phyloP scores from a whole-genome alignment of 2,113 vertebrate species.

The Pseudorectes ferrugineus region DNA sequence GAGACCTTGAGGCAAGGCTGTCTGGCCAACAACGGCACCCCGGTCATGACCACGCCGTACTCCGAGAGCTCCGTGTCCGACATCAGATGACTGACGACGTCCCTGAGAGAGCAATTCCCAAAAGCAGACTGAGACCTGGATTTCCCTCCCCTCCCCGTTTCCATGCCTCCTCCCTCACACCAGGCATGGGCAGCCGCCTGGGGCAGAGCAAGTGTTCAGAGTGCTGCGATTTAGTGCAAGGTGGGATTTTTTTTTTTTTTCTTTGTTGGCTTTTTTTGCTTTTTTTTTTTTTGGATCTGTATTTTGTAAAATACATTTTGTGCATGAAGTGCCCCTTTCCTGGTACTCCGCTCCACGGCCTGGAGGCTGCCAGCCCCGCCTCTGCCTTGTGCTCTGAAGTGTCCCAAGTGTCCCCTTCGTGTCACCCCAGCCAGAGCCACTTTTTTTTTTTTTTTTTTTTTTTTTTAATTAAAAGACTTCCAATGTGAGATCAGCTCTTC shows the following conservation, averaged over 20 bases:
- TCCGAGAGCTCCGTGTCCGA: slow-evolving; percentile 87
- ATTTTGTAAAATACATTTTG: slow-evolving; percentile 69
- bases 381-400: slow-evolving; percentile 63
- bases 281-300: slow-evolving; percentile 45
- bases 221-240: slow-evolving; percentile 67
- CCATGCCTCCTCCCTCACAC: slow-evolving; percentile 63
- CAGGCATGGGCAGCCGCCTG: slow-evolving; percentile 66
- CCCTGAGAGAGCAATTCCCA: slow-evolving; percentile 34
- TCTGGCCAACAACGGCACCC: slow-evolving; percentile 92
- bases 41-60: slow-evolving; percentile 86
- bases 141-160: slow-evolving; percentile 52
- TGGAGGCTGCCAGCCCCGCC: slow-evolving; percentile 33
- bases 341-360: not conserved
- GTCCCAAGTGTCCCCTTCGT: slow-evolving; percentile 49
- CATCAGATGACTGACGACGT: slow-evolving; percentile 91
- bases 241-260: slow-evolving; percentile 40
- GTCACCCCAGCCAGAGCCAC: slow-evolving; percentile 65
- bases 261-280: not conserved
- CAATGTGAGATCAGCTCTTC: slow-evolving; percentile 60
- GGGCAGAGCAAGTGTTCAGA: slow-evolving; percentile 64
- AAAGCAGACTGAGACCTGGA: slow-evolving; percentile 68
- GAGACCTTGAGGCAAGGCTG: slow-evolving; percentile 89
- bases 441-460: not conserved
- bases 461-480: slow-evolving; percentile 67
- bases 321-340: slow-evolving; percentile 74